phyloP scores from a whole-genome alignment of 2,113 vertebrate genomes.

The Colinus virginianus region DNA sequence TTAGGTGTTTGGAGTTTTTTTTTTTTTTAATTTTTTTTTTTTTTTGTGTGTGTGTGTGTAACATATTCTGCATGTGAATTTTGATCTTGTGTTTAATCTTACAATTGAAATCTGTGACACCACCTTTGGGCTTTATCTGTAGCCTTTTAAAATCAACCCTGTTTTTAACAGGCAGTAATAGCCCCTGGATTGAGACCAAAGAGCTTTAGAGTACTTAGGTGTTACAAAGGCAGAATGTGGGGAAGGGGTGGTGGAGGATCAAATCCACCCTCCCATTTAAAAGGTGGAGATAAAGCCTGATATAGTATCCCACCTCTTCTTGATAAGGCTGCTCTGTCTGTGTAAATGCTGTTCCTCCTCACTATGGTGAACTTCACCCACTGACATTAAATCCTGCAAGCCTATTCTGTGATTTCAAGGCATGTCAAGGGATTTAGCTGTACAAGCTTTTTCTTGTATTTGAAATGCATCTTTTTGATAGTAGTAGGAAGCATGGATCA shows the following conservation, averaged over 20 bases:
- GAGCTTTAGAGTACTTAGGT: neutral
- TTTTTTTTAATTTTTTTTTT: neutral
- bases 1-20: neutral
- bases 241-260: conserved; percentile 22
- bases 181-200: conserved; percentile 8
- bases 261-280: conserved; percentile 33
- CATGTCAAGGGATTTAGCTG: conserved; percentile 57
- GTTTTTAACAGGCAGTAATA: neutral
- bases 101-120: neutral
- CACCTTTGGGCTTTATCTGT: conserved; percentile 15
- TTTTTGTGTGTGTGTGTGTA: neutral
- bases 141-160: conserved; percentile 17
- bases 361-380: conserved; percentile 19
- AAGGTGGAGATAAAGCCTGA: conserved; percentile 51
- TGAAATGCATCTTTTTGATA: conserved; percentile 63
- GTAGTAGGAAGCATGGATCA: conserved; percentile 35
- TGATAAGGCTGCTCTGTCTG: conserved; percentile 47
- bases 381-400: conserved; percentile 63
- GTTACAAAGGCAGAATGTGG: neutral
- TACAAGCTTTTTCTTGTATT: conserved; percentile 54
- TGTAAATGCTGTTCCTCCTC: conserved; percentile 37
- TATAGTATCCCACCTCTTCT: conserved; percentile 5
- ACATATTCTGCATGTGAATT: conserved; percentile 1
- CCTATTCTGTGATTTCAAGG: conserved; percentile 57
- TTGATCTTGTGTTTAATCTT: conserved; percentile 16